A percentile compares a stretch with the other conserved stretches of the same genome.
Conservation (phyloP, 2,888 invertebrate genomes). For the Pegoplata infirma region DNA sequence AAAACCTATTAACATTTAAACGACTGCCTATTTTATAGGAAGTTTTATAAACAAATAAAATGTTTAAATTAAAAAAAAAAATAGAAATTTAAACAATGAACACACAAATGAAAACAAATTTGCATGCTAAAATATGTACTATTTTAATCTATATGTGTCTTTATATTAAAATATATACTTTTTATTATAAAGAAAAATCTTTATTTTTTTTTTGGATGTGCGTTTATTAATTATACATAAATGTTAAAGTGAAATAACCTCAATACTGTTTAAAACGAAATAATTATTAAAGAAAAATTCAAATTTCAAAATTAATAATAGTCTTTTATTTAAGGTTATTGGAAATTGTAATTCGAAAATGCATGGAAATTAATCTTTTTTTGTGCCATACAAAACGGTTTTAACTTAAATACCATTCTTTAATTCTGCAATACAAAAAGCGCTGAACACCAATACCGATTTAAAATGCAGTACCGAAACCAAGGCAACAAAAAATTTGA, state of each 20-base stretch:
- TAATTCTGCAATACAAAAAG: no score
- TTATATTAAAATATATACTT: slow-evolving; percentile 13
- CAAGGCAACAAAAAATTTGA: no score
- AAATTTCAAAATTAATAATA: background rate
- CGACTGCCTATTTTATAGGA: slow-evolving; percentile 37
- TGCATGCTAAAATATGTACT: slow-evolving; percentile 19
- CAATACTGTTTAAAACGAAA: slow-evolving; percentile 22
- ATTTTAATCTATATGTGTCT: slow-evolving; percentile 27
- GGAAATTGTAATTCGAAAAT: no score
- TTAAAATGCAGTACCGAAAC: no score
- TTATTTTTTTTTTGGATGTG: slow-evolving; percentile 41
- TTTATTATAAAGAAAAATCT: background rate
- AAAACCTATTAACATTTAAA: background rate
- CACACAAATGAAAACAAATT: slow-evolving; percentile 20
- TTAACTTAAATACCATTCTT: no score
- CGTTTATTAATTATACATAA: slow-evolving; percentile 23
- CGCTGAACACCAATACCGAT: no score
- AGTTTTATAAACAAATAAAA: background rate
- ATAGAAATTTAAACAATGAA: background rate
- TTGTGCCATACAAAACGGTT: no score
- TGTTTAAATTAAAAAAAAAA: slow-evolving; percentile 1
- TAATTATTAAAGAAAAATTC: background rate
- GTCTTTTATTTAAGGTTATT: no score
- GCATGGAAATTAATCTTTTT: no score
- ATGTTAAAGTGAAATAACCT: slow-evolving; percentile 25